A percentile compares a stretch with the other conserved stretches of the same genome.
These are phyloP conservation scores for Hexactinellida sp. DNA, from an alignment of 37 sponge, comb jelly and placozoan genomes.

Conservation along the genomic window DNA sequence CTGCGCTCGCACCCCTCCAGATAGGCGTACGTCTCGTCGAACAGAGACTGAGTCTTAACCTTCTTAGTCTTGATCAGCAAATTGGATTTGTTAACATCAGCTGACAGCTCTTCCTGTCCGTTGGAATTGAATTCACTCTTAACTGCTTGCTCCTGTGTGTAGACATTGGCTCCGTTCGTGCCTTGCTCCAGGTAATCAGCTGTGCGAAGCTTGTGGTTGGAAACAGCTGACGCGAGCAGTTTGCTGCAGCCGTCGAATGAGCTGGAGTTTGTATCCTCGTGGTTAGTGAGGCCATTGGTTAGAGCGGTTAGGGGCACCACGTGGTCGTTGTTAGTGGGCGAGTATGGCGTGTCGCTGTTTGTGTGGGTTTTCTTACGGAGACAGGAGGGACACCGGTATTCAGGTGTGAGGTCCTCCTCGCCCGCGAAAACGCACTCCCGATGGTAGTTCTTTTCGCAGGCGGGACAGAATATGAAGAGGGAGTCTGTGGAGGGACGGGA, in stretches of 20 bases:
- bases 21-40: neutral
- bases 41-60: neutral
- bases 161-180: neutral
- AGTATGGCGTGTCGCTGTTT: neutral
- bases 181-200: neutral
- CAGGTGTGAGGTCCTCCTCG: neutral
- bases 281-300: neutral
- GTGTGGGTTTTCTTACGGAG: neutral
- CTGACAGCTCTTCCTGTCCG: neutral
- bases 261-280: neutral
- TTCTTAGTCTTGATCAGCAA: neutral
- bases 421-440: neutral
- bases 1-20: neutral
- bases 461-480: neutral
- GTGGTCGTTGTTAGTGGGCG: neutral
- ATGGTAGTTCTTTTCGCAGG: neutral
- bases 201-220: neutral
- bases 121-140: neutral
- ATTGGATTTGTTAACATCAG: neutral
- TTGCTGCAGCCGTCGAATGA: neutral
- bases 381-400: neutral
- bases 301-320: neutral
- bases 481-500: neutral
- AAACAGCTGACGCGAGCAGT: neutral
- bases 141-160: neutral